These are phyloP conservation scores for Octodonta nipae DNA, from an alignment of 2,888 invertebrate species.

Conservation along the genomic window DNA sequence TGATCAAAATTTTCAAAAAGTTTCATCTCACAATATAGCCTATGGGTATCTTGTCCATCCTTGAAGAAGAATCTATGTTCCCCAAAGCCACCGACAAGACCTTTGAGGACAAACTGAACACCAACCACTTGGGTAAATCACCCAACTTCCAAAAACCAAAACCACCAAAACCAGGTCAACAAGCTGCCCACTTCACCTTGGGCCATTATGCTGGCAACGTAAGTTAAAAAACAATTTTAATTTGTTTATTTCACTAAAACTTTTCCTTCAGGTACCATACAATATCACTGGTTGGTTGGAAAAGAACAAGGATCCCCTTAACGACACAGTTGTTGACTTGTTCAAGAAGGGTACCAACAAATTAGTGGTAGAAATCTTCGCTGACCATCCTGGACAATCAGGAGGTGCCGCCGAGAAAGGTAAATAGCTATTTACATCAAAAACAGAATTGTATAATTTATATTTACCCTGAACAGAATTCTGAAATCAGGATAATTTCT, in stretches of 20 bases:
- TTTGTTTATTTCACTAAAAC: slow-evolving; percentile 2
- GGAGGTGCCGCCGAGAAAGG: slow-evolving; percentile 53
- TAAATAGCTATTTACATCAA: slow-evolving; percentile 17
- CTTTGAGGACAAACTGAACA: slow-evolving; percentile 96
- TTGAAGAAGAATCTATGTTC: slow-evolving; percentile 99
- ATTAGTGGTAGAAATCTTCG: slow-evolving; percentile 79
- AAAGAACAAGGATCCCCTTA: slow-evolving; percentile 99
- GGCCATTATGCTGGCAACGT: slow-evolving; percentile 98
- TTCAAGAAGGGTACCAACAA: slow-evolving; percentile 86
- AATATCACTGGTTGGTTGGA: slow-evolving; percentile 98
- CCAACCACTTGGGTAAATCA: slow-evolving; percentile 98
- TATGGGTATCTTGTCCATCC: slow-evolving; percentile 99
- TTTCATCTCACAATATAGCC: slow-evolving; percentile 50
- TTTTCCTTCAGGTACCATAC: slow-evolving; percentile 68
- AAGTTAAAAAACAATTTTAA: slow-evolving; percentile 35
- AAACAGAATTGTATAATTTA: not conserved
- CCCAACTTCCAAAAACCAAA: slow-evolving; percentile 93
- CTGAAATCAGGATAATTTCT: too few relatives aligned
- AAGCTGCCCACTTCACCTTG: slow-evolving; percentile 95
- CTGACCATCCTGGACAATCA: slow-evolving; percentile 90
- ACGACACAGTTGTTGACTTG: slow-evolving; percentile 97
- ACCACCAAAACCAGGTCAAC: slow-evolving; percentile 93
- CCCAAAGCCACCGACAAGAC: slow-evolving; percentile 98
- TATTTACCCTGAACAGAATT: too few relatives aligned
- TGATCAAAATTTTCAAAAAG: too few relatives aligned